Percentiles rank a stretch among this genome's conserved stretches.
These are phyloP conservation scores for Aphodius sticticus DNA, from an alignment of 2,888 invertebrate genomes.

Conservation along the genomic window DNA sequence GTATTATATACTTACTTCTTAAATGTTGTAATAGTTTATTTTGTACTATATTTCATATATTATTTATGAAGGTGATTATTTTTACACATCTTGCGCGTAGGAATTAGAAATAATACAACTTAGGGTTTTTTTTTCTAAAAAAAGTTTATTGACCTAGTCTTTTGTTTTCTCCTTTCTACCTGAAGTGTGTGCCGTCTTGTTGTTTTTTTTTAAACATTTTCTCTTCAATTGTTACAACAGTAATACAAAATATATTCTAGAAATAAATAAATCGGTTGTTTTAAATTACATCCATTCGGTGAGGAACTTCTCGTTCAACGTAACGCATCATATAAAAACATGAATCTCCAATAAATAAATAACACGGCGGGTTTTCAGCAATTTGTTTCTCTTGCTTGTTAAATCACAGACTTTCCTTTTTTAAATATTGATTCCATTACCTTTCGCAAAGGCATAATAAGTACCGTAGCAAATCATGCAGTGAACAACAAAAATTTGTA, in stretches of 20 bases:
- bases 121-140: conserved; percentile 39
- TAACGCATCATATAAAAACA: conserved; percentile 21
- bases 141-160: conserved; percentile 43
- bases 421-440: conserved; percentile 14
- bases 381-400: conserved; percentile 19
- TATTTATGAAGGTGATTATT: conserved; percentile 37
- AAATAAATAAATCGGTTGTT: conserved; percentile 35
- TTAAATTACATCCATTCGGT: conserved; percentile 29
- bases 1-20: conserved; percentile 26
- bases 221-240: conserved; percentile 34
- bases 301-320: conserved; percentile 14
- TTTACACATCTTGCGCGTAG: conserved; percentile 36
- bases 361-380: conserved; percentile 22
- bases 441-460: conserved; percentile 14
- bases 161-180: conserved; percentile 29
- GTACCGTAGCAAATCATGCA: conserved; percentile 11
- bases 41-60: conserved; percentile 39
- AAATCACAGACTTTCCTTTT: conserved; percentile 27
- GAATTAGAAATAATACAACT: conserved; percentile 35
- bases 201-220: conserved; percentile 31
- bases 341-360: conserved; percentile 22
- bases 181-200: conserved; percentile 13
- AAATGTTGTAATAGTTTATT: conserved; percentile 38
- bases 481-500: not conserved
- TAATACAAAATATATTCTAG: conserved; percentile 40